These are phyloP conservation scores for Resseliella maxima DNA, from an alignment of 2,888 invertebrate genomes.

Conservation along the genomic window DNA sequence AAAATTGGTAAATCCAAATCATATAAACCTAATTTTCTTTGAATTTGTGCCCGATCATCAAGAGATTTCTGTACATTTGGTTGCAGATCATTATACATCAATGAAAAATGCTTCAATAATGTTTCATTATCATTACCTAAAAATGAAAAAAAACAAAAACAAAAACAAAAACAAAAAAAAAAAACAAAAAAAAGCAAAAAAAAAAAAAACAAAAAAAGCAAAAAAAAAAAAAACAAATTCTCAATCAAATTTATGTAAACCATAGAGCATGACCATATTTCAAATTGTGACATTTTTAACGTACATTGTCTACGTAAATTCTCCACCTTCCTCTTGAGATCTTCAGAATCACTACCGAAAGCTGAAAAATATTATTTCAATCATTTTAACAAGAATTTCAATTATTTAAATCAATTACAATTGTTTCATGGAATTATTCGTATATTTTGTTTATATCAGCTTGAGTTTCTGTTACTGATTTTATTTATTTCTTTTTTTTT, in stretches of 20 bases:
- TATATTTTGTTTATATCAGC: too few relatives aligned
- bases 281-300: not conserved
- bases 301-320: conserved; percentile 31
- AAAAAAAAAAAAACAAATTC: not conserved
- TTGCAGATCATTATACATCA: not conserved
- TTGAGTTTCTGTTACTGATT: too few relatives aligned
- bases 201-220: not conserved
- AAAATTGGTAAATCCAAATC: not conserved
- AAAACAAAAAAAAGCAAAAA: too few relatives aligned
- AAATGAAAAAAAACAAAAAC: too few relatives aligned
- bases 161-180: too few relatives aligned
- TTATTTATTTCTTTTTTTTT: too few relatives aligned
- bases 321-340: not conserved
- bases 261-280: not conserved
- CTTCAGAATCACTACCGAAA: not conserved
- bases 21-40: not conserved
- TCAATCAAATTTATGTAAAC: too few relatives aligned
- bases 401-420: too few relatives aligned
- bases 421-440: too few relatives aligned
- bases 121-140: not conserved
- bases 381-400: too few relatives aligned
- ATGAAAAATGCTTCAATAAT: not conserved
- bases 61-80: not conserved
- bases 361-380: not conserved
- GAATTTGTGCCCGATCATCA: not conserved